phyloP scores from a whole-genome alignment of 2,888 invertebrate genomes.

The Drosophila nr. medialis region DNA sequence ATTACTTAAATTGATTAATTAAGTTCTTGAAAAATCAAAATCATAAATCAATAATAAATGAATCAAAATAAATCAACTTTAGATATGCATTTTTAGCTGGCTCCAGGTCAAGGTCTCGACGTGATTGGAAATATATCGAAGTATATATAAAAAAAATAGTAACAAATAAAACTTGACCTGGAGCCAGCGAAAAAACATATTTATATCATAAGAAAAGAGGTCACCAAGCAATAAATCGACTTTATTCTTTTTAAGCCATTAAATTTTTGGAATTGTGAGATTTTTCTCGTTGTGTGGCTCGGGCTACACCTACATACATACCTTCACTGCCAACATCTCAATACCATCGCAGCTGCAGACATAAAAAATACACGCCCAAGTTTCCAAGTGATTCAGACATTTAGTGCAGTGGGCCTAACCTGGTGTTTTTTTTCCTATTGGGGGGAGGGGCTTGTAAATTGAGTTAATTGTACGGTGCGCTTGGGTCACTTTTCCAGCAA shows the following conservation, averaged over 20 bases:
- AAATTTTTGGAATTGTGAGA: neutral
- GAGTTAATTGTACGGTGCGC: conserved; percentile 43
- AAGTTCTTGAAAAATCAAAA: neutral
- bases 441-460: conserved; percentile 28
- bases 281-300: neutral
- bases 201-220: neutral
- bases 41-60: neutral
- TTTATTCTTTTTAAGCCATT: neutral
- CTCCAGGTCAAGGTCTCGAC: neutral
- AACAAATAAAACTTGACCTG: neutral
- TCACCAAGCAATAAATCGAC: neutral
- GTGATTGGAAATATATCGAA: neutral
- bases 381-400: conserved; percentile 46
- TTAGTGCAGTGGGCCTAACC: conserved; percentile 16
- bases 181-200: neutral
- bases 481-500: conserved; percentile 40
- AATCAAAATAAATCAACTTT: neutral
- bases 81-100: neutral
- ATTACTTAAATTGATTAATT: neutral
- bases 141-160: neutral
- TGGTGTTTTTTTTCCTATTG: conserved; percentile 5
- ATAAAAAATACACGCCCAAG: conserved; percentile 33
- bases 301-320: neutral
- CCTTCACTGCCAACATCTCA: conserved; percentile 37
- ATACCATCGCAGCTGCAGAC: conserved; percentile 36